A percentile compares a stretch with the other conserved stretches of the same genome.
Conservation (phyloP, 1,140 invertebrate species). For the Drosophila busckii region DNA sequence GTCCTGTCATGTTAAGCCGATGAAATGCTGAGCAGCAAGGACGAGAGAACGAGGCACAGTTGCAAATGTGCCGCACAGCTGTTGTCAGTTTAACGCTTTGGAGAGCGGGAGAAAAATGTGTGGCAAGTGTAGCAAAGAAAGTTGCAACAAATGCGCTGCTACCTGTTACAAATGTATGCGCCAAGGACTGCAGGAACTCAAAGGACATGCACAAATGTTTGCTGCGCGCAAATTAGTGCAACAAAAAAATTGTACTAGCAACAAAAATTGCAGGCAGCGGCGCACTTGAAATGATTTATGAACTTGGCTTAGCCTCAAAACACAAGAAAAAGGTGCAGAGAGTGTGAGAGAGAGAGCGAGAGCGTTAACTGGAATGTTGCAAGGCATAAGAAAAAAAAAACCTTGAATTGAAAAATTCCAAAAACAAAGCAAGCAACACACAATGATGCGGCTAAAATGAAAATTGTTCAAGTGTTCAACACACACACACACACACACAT, state of each 20-base stretch:
- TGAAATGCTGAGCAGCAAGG: neutral
- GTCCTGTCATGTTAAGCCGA: too few relatives aligned
- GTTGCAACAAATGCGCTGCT: neutral
- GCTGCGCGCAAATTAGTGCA: conserved; percentile 63
- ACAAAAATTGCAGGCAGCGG: conserved; percentile 20
- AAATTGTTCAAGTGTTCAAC: conserved; percentile 19
- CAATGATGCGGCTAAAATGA: conserved; percentile 65
- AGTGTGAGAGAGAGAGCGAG: conserved; percentile 23
- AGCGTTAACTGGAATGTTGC: too few relatives aligned
- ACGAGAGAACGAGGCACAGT: conserved; percentile 11
- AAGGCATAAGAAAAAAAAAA: too few relatives aligned
- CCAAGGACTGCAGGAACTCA: neutral
- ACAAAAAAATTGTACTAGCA: conserved; percentile 61
- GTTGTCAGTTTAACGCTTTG: conserved; percentile 42
- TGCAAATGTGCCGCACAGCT: conserved; percentile 55
- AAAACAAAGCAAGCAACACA: conserved; percentile 36
- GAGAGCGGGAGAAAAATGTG: conserved; percentile 9
- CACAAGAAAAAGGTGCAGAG: neutral
- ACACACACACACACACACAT: neutral
- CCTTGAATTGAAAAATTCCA: conserved; percentile 68
- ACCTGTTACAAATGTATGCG: conserved; percentile 25
- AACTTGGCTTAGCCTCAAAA: conserved; percentile 22
- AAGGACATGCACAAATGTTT: conserved; percentile 31
- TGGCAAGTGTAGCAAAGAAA: conserved; percentile 32
- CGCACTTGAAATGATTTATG: conserved; percentile 73